Evolutionary conservation across 1,140 invertebrate genomes (phyloP).

Genomic region (Notospermus geniculatus): DNA sequence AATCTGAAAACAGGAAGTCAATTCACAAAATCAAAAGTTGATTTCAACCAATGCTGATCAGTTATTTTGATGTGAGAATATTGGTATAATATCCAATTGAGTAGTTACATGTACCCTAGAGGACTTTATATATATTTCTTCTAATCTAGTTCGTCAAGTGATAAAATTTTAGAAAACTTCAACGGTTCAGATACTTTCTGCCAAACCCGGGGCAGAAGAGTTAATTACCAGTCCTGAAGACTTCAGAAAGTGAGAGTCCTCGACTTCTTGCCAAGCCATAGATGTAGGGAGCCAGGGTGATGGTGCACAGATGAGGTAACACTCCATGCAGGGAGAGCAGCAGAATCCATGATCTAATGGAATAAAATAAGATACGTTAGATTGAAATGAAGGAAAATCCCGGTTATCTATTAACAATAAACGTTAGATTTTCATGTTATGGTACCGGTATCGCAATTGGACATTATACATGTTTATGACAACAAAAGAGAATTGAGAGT

Average conservation of each 20-base stretch:
- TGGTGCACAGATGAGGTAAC: conserved; percentile 28
- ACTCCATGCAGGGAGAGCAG: conserved; percentile 29
- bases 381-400: too few relatives aligned
- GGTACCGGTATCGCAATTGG: too few relatives aligned
- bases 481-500: too few relatives aligned
- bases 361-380: neutral
- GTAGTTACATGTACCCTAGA: too few relatives aligned
- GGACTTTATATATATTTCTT: neutral
- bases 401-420: conserved; percentile 33
- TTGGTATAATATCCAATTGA: too few relatives aligned
- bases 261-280: conserved; percentile 20
- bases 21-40: too few relatives aligned
- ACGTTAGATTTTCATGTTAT: too few relatives aligned
- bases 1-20: conserved; percentile 29
- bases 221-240: conserved; percentile 32
- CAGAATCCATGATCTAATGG: conserved; percentile 28
- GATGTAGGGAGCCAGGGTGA: conserved; percentile 33
- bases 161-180: neutral
- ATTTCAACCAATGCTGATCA: too few relatives aligned
- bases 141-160: neutral
- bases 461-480: too few relatives aligned
- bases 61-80: too few relatives aligned
- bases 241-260: conserved; percentile 23
- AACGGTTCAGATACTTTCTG: too few relatives aligned
- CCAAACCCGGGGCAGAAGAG: too few relatives aligned